Conservation (phyloP, 2,888 invertebrate species). For the Tachina fera region DNA sequence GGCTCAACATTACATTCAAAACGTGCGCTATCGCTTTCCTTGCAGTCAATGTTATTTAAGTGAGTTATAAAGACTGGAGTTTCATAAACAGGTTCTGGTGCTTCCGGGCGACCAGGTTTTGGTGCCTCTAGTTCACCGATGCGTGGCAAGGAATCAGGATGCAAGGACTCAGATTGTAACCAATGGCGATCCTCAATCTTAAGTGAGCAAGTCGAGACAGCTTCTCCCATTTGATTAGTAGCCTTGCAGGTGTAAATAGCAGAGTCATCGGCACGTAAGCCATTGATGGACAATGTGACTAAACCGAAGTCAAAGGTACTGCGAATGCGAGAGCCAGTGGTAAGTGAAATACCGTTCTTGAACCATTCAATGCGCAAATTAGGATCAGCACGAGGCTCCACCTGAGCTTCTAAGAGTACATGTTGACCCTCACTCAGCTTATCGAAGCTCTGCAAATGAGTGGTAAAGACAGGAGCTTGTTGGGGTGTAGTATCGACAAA, state of each 20-base stretch:
- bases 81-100: constrained; percentile 91
- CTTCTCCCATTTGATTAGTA: constrained; percentile 95
- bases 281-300: constrained; percentile 95
- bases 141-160: constrained; percentile 94
- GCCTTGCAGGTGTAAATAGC: constrained; percentile 98
- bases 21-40: constrained; percentile 93
- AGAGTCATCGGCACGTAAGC: constrained; percentile 94
- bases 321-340: constrained; percentile 94
- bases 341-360: constrained; percentile 93
- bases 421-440: constrained; percentile 93
- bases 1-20: constrained; percentile 97
- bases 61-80: constrained; percentile 95
- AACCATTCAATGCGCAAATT: constrained; percentile 95
- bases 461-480: constrained; percentile 97
- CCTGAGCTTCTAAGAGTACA: constrained; percentile 93
- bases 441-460: constrained; percentile 93
- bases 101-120: constrained; percentile 86
- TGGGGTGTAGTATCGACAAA: constrained; percentile 92
- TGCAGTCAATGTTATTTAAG: constrained; percentile 94
- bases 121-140: constrained; percentile 94
- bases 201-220: constrained; percentile 94
- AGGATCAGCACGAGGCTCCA: constrained; percentile 95
- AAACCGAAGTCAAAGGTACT: constrained; percentile 98
- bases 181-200: constrained; percentile 95
- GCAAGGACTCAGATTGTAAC: constrained; percentile 93